Percentiles rank a stretch among this genome's conserved stretches.
Evolutionary conservation across 2,888 invertebrate genomes (phyloP).

Genomic region (Epinotia ramella): DNA sequence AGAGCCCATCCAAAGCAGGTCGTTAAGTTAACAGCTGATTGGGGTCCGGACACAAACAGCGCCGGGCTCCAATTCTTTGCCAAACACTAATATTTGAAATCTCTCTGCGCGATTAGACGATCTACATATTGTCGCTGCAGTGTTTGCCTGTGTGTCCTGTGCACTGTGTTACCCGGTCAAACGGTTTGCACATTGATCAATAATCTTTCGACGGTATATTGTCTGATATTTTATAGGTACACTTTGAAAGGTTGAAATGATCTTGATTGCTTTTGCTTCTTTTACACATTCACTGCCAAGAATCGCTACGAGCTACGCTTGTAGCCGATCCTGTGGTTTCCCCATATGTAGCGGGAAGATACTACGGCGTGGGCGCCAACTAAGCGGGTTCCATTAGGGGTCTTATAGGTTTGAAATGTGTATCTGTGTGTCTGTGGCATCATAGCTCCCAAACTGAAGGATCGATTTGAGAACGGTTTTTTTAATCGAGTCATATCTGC

Average conservation of each 20-base stretch:
- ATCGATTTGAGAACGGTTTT: too few species aligned
- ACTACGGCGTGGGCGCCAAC: too few species aligned
- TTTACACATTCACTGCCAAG: too few species aligned
- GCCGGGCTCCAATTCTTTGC: slow-evolving; percentile 75
- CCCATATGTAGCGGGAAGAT: too few species aligned
- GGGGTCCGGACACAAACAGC: slow-evolving; percentile 50
- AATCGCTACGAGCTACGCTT: too few species aligned
- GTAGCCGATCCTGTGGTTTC: too few species aligned
- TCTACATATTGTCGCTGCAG: slow-evolving; percentile 54
- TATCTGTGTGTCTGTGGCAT: too few species aligned
- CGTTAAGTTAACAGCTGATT: slow-evolving; percentile 45
- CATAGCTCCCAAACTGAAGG: too few species aligned
- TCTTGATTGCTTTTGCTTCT: too few species aligned
- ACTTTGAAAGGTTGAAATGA: not conserved
- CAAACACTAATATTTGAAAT: slow-evolving; percentile 84
- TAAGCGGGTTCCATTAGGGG: too few species aligned
- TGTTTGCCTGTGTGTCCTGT: slow-evolving; percentile 24
- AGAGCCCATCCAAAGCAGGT: slow-evolving; percentile 22
- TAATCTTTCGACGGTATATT: not conserved
- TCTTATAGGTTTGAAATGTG: too few species aligned
- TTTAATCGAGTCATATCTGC: too few species aligned
- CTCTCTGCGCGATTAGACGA: slow-evolving; percentile 70
- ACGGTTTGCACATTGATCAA: not conserved
- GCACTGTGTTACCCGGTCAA: not conserved
- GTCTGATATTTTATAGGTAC: not conserved